Evolutionary conservation across 2,888 invertebrate species (phyloP), one percentile per base, ranked within the genome.

Genomic region (Pelosia muscerda): DNA sequence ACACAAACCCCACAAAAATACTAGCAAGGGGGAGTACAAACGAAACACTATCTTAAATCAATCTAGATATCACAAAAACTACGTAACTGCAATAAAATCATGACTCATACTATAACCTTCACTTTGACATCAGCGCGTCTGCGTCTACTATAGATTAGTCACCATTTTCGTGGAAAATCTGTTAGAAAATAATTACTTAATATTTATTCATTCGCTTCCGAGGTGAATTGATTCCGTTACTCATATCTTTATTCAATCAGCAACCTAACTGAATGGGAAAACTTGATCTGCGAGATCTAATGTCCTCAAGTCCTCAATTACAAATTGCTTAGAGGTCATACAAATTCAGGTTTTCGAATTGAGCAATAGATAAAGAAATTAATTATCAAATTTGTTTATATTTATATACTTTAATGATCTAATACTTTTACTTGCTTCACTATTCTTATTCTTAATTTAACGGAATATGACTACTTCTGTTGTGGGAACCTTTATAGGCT

Each of bases 81-180:
- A 25, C 55, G 25, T 25, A 25, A 26, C 55, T 28, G 31, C 31
- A 13, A 28, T 25, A 38, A 54, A 58, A 31, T 49, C 10, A 15
- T 68, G 65, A 71, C 31, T 68, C 63, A 56, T 54, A 63, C 53
- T 68, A 66, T 65, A 72, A 65, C 78, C 78, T 80, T 73, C 71
- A 72, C 65, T 65, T 75, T 65, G 65, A 54, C 26, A 67, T 73
- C 31, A 65, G 63, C 53, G 23, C 55, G 22, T 57, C n/a, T 56
- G 23, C 55, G 22, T 57, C n/a, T 59, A 59, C 72, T 53, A 34
- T 66, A 55, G 64, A 68, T 79, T 73, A 75, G 78, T 79, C 80
- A 79, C 53, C 63, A 53, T 68, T 74, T 77, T 71, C 68, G 26
- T 58, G 64, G 73, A 69, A 77, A 63, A 65, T 71, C 70, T 62